Evolutionary conservation across 2,888 invertebrate genomes (phyloP).

Genomic region (Panzeria rudis): DNA sequence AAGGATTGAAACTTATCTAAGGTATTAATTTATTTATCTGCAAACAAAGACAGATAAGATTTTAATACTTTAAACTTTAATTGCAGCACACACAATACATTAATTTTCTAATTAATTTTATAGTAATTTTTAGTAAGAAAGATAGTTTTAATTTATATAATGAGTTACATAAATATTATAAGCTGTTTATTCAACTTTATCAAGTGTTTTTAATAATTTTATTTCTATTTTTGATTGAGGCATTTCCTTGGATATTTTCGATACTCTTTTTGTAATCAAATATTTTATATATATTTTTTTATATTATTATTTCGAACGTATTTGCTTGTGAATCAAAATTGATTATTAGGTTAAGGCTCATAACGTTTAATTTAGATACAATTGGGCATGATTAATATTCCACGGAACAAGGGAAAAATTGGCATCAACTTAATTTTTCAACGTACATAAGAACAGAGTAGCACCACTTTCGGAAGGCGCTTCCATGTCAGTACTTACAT

Average conservation of each 20-base stretch:
- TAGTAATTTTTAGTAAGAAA: background rate
- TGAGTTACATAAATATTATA: background rate
- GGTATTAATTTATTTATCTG: constrained; percentile 8
- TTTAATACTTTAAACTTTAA: constrained; percentile 31
- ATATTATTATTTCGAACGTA: too few relatives aligned
- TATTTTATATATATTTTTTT: background rate
- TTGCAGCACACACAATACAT: background rate
- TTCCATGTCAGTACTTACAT: too few relatives aligned
- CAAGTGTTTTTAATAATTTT: background rate
- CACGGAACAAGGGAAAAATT: too few relatives aligned
- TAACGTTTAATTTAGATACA: too few relatives aligned
- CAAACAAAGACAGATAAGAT: background rate
- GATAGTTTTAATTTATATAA: background rate
- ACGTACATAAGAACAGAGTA: too few relatives aligned
- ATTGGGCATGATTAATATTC: too few relatives aligned
- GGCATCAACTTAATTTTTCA: too few relatives aligned
- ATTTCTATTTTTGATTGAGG: background rate
- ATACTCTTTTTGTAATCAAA: background rate
- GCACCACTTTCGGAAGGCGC: too few relatives aligned
- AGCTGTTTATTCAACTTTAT: background rate
- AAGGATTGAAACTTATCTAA: background rate
- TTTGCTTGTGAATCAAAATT: too few relatives aligned
- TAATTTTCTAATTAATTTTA: background rate
- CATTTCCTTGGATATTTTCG: background rate
- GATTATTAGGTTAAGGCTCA: too few relatives aligned